phyloP scores from a whole-genome alignment of 2,797 vertebrate species.

The Pipistrellus pygmaeus region DNA sequence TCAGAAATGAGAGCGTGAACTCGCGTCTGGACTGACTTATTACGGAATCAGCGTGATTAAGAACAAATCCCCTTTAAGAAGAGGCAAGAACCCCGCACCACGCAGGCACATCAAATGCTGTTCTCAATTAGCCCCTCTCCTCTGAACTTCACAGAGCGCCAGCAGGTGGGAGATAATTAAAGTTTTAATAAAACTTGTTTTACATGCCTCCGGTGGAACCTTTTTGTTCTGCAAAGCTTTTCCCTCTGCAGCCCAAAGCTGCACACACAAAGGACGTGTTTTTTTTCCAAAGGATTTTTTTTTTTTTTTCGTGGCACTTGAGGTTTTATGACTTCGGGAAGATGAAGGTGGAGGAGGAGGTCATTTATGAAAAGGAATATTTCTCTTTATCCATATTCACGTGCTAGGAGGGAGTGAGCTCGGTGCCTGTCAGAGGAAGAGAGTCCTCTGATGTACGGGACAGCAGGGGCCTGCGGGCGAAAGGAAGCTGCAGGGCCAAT shows the following conservation, averaged over 20 bases:
- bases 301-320: conserved; percentile 65
- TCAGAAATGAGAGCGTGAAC: conserved; percentile 57
- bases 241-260: conserved; percentile 35
- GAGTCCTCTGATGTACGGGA: conserved; percentile 65
- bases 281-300: conserved; percentile 43
- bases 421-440: conserved; percentile 76
- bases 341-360: conserved; percentile 48
- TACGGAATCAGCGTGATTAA: conserved; percentile 75
- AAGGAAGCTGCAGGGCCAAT: conserved; percentile 13
- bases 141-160: conserved; percentile 47
- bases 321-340: conserved; percentile 65
- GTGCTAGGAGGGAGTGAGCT: conserved; percentile 79
- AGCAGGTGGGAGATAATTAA: conserved; percentile 80
- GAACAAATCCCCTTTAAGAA: conserved; percentile 63
- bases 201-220: conserved; percentile 62
- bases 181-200: conserved; percentile 72
- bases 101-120: neutral
- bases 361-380: conserved; percentile 76
- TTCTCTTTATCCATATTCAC: conserved; percentile 69
- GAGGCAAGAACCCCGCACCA: conserved; percentile 36
- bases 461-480: neutral
- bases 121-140: conserved; percentile 65
- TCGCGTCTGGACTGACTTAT: conserved; percentile 50
- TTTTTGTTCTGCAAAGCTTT: conserved; percentile 21
- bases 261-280: conserved; percentile 34